Evolutionary conservation across 1,140 invertebrate species (phyloP).

Genomic region (Holcopasites calliopsidis): DNA sequence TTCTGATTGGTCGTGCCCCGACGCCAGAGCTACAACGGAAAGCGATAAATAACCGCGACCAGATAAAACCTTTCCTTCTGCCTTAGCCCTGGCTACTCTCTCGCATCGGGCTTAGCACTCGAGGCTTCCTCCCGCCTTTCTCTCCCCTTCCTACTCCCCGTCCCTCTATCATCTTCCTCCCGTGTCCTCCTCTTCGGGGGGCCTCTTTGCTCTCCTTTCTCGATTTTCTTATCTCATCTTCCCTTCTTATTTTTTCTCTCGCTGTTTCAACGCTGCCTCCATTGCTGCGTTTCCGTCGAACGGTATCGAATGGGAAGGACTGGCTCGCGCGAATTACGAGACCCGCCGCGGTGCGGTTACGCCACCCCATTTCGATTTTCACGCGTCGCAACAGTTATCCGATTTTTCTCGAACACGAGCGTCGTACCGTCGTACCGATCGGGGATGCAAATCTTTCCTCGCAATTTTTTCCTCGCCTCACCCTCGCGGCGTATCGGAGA

Average conservation of each 20-base stretch:
- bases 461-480: constrained; percentile 53
- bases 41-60: constrained; percentile 80
- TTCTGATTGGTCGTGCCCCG: constrained; percentile 78
- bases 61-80: constrained; percentile 79
- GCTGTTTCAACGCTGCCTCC: constrained; percentile 46
- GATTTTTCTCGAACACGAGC: too few species aligned
- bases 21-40: constrained; percentile 79
- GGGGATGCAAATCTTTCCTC: constrained; percentile 71
- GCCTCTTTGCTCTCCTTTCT: constrained; percentile 45
- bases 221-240: constrained; percentile 26
- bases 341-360: constrained; percentile 43
- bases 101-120: constrained; percentile 69
- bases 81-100: constrained; percentile 64
- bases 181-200: constrained; percentile 11
- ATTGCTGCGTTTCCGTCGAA: constrained; percentile 40
- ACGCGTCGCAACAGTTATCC: not conserved
- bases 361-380: constrained; percentile 1
- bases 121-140: constrained; percentile 20
- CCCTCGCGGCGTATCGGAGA: constrained; percentile 68
- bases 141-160: not conserved
- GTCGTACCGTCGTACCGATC: not conserved
- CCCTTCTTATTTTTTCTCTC: constrained; percentile 32
- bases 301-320: constrained; percentile 62
- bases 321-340: constrained; percentile 58
- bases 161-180: constrained; percentile 8